Evolutionary conservation across 2,797 vertebrate species (phyloP), one percentile per base, ranked within the genome.

Genomic region (Acomys russatus): DNA sequence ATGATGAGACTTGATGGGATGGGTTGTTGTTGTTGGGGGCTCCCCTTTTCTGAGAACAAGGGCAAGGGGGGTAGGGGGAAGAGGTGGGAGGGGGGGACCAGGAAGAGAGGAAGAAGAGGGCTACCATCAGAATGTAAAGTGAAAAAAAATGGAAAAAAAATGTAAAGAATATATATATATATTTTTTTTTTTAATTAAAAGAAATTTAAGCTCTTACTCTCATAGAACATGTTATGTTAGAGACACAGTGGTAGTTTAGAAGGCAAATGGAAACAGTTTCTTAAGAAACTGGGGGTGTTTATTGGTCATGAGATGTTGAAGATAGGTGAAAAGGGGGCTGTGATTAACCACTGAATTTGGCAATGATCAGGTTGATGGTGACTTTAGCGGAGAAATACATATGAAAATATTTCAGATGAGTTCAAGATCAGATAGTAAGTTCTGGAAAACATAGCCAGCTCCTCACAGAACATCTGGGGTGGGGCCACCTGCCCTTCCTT

Each of bases 351-450:
- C 23, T 38, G 1, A 7, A 63, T 59, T 18, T 70, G 66, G 4
- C 38, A 25, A 5, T 28, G n/a, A 35, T 66, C 12, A 1, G 0
- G 2, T n/a, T 44, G 61, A 54, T 54, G 0, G 0, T 23, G 49
- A 33, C 84, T 61, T 85, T 91, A 70, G 51, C 87, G 85, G 17
- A 68, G 70, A 49, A 84, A 68, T 14, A 30, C 33, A 78, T 64
- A 87, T 51, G 2, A 35, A 70, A 92, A 63, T 91, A 6, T 66
- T 25, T 73, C 30, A n/a, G 66, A 17, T 74, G 28, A 18, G 17
- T 51, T 90, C 33, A n/a, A 82, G n/a, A 30, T 90, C 56, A 90
- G 59, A 70, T 22, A 3, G 17, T 23, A 59, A 38, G 12, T 17
- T 44, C 23, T 33, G 51, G n/a, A 11, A 85, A 30, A 49, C 14